A percentile compares a stretch with the other conserved stretches of the same genome.
phyloP scores from a whole-genome alignment of 2,797 vertebrate species.

The Tenualosa thibaudeaui region DNA sequence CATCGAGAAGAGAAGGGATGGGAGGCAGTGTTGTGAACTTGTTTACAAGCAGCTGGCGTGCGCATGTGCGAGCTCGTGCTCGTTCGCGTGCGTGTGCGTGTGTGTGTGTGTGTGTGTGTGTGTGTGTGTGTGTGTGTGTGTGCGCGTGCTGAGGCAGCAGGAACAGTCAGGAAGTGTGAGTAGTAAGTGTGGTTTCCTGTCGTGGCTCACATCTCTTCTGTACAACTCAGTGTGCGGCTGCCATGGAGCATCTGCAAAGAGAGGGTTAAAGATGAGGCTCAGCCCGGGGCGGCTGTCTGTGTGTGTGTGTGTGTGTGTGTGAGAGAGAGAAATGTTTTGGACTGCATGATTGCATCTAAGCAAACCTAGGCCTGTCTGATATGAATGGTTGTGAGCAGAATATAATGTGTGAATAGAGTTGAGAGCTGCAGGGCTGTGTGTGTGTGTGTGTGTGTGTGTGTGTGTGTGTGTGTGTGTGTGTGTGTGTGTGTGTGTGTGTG shows the following conservation, averaged over 20 bases:
- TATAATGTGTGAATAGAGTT: neutral
- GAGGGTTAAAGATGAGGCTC: neutral
- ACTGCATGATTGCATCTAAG: neutral
- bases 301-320: no score
- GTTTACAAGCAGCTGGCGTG: neutral
- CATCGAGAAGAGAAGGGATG: neutral
- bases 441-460: constrained; percentile 36
- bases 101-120: neutral
- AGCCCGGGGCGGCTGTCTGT: constrained; percentile 46
- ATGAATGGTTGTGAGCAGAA: neutral
- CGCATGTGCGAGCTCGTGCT: no score
- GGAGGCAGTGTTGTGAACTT: neutral
- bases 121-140: constrained; percentile 43
- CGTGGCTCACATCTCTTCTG: constrained; percentile 55
- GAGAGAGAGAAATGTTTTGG: no score
- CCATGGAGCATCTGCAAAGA: neutral
- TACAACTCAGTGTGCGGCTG: constrained; percentile 59
- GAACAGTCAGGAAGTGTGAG: constrained; percentile 73
- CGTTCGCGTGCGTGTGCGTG: neutral
- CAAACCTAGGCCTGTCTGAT: neutral
- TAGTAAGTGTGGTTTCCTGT: constrained; percentile 79
- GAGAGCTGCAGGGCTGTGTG: neutral
- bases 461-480: constrained; percentile 34
- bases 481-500: constrained; percentile 36
- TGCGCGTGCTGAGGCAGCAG: constrained; percentile 51